Base-by-base conservation (phyloP, 2,888 invertebrate genomes). In the Synanthedon formicaeformis region DNA sequence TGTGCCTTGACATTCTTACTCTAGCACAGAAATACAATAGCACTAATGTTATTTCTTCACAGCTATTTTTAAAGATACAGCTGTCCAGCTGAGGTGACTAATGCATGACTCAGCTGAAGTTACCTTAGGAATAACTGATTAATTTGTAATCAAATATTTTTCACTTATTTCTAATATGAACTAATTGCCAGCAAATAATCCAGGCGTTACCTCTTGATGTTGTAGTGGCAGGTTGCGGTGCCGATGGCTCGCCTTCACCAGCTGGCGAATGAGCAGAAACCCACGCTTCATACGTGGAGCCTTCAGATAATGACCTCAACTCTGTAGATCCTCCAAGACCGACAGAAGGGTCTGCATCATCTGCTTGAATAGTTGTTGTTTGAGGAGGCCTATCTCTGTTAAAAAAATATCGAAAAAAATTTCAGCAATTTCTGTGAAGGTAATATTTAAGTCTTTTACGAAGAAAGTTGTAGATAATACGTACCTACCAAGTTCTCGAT, bases 211-310 rank as follows among this genome's bases (percentile, higher is more conserved):
- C 92, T 89, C 92, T 89, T 13, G 92, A 91, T 54, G 92, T 91
- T 16, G 94, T 93, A 12, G 92, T 90, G 65, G 94, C 94, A 11
- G 92, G 91, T 53, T 94, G 92, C 52, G 93, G 92, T 2, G 92
- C 90, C 2, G 94, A 94, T 14, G 93, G 90, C 72, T 93, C 93
- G 0, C 94, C 94, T 77, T 95, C 94, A 0, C 96, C 96, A 3
- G 93, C 91, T 0, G 90, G 89, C 0, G 96, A 96, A 58, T 93
- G 93, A 0, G 95, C 95, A 1, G 95, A 92, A 2, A 96, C 93
- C 93, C 95, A 95, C 68, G 96, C 95, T 71, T 94, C 94, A 71
- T 96, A 96, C 48, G 92, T 90, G 62, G 93, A 91, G 62, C 92
- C 91, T 73, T 93, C 93, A 51, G 90, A 90, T 55, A 95, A 81